Evolutionary conservation across 1,140 invertebrate genomes (phyloP).

Genomic region (Pomacea maculata): DNA sequence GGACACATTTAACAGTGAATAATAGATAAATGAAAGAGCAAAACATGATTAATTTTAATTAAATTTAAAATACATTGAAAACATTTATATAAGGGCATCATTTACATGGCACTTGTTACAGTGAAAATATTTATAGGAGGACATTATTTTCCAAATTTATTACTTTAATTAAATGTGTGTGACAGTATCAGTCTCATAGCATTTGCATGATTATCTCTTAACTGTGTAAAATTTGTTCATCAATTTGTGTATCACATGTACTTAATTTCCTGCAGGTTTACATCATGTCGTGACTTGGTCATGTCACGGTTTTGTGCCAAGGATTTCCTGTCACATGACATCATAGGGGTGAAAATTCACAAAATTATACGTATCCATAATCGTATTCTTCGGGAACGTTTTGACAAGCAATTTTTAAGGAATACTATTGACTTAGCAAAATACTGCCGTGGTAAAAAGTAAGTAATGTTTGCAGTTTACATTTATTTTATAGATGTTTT

Average conservation of each 20-base stretch:
- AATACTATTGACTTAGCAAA: slow-evolving; percentile 50
- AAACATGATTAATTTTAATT: too few species aligned
- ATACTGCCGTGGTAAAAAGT: slow-evolving; percentile 53
- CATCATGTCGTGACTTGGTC: slow-evolving; percentile 63
- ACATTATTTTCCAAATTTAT: too few species aligned
- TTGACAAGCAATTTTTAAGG: slow-evolving; percentile 59
- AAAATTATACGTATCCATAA: slow-evolving; percentile 61
- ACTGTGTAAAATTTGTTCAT: not conserved
- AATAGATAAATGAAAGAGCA: too few species aligned
- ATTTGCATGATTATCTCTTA: too few species aligned
- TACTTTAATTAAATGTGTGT: too few species aligned
- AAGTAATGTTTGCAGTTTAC: not conserved
- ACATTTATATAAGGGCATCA: too few species aligned
- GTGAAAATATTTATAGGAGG: too few species aligned
- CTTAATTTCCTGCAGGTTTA: slow-evolving; percentile 55
- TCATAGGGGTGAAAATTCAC: slow-evolving; percentile 61
- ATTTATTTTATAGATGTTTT: too few species aligned
- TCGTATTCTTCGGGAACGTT: slow-evolving; percentile 55
- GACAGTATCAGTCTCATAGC: too few species aligned
- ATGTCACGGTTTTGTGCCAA: slow-evolving; percentile 64
- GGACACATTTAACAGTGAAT: too few species aligned
- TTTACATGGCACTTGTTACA: too few species aligned
- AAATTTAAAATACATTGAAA: too few species aligned
- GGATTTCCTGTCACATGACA: slow-evolving; percentile 55
- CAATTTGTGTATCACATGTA: not conserved